A percentile compares a stretch with the other conserved stretches of the same genome.
Conservation (phyloP, 2,797 vertebrate genomes). For the Protonibea diacanthus region DNA sequence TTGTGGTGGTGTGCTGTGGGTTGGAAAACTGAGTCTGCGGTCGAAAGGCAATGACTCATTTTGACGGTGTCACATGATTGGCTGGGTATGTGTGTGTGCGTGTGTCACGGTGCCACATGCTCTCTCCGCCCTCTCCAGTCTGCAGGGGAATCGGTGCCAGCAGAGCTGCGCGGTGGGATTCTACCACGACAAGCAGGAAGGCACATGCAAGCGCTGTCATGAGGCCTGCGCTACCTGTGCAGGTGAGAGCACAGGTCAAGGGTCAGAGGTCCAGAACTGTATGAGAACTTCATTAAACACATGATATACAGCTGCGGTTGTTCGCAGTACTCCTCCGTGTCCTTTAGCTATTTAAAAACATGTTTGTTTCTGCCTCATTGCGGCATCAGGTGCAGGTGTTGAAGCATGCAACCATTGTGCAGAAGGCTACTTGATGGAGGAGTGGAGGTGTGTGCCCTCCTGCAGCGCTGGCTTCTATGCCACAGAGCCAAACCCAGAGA, state of each 20-base stretch:
- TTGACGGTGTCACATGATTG: conserved; percentile 63
- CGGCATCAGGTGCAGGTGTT: conserved; percentile 87
- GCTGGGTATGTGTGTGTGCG: conserved; percentile 67
- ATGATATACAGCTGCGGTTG: neutral
- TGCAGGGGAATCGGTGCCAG: conserved; percentile 91
- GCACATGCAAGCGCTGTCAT: conserved; percentile 91
- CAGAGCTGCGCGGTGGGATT: conserved; percentile 87
- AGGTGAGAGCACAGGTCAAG: conserved; percentile 82
- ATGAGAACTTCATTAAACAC: neutral
- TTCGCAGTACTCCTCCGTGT: neutral
- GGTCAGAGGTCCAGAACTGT: neutral
- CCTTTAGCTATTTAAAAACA: neutral
- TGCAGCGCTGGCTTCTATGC: conserved; percentile 92
- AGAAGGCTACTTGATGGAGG: conserved; percentile 91
- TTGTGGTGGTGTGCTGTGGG: conserved; percentile 66
- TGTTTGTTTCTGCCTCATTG: conserved; percentile 5
- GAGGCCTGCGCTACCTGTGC: conserved; percentile 92
- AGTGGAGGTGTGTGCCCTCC: conserved; percentile 92
- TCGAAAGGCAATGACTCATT: conserved; percentile 71
- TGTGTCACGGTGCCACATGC: conserved; percentile 66
- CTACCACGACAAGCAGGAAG: conserved; percentile 86
- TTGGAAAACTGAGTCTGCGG: conserved; percentile 55
- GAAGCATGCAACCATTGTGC: conserved; percentile 92
- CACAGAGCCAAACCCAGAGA: conserved; percentile 82
- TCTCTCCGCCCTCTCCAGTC: conserved; percentile 82